These are phyloP conservation scores for Oreochromis grahami DNA, from an alignment of 2,797 vertebrate genomes.

Conservation along the genomic window DNA sequence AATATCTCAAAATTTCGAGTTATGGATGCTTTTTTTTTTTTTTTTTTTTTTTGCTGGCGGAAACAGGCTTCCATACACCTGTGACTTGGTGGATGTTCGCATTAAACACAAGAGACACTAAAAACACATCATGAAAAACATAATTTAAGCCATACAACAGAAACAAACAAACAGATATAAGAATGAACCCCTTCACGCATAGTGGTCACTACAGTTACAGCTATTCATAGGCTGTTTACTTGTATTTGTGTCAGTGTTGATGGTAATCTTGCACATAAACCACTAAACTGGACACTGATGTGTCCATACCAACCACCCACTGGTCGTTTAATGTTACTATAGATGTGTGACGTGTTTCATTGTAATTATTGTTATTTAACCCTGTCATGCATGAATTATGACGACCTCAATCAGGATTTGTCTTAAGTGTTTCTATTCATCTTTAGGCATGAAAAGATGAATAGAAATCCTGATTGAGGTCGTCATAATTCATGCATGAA, in stretches of 20 bases:
- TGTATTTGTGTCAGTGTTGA: background rate
- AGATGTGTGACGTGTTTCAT: background rate
- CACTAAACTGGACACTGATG: background rate
- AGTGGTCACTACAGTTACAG: background rate
- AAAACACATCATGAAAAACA: background rate
- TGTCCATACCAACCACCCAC: accelerated
- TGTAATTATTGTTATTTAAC: background rate
- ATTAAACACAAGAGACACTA: background rate
- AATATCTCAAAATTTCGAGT: accelerated
- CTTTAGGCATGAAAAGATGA: background rate
- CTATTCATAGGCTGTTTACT: background rate
- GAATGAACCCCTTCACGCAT: background rate
- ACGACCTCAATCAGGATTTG: background rate
- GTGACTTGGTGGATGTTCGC: accelerated
- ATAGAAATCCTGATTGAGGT: background rate
- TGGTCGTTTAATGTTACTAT: background rate
- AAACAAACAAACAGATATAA: background rate
- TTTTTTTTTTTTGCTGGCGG: background rate
- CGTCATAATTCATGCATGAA: accelerated
- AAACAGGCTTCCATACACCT: accelerated
- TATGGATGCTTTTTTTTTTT: background rate
- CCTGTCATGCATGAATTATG: too few species aligned
- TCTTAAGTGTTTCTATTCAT: background rate
- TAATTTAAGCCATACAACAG: background rate
- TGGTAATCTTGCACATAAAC: background rate